Conservation (phyloP, 2,797 vertebrate species). For the Coendou prehensilis region DNA sequence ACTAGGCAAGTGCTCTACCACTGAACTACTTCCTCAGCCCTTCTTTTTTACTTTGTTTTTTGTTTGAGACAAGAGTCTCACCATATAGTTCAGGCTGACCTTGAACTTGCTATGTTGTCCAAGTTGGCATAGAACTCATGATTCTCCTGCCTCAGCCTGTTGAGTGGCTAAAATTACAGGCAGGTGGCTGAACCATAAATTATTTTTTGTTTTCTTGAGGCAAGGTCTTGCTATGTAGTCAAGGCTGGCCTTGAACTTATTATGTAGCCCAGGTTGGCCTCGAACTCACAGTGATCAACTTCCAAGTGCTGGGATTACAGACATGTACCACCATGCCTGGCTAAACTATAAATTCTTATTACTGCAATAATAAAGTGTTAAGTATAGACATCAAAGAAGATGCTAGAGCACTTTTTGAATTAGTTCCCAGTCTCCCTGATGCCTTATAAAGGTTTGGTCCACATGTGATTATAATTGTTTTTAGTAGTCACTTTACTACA, state of each 20-base stretch:
- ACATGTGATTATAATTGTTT: slow-evolving; percentile 11
- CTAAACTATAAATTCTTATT: background rate
- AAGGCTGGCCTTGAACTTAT: background rate
- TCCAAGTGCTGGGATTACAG: background rate
- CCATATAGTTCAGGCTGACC: background rate
- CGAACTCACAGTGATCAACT: background rate
- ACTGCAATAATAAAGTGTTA: background rate
- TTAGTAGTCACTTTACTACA: slow-evolving; percentile 41
- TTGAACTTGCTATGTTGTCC: background rate
- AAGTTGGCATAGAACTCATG: background rate
- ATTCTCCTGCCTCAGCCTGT: background rate
- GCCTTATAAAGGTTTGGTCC: slow-evolving; percentile 8
- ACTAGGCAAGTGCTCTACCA: background rate
- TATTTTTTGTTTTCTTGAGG: background rate
- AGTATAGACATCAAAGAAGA: background rate
- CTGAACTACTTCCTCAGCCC: background rate
- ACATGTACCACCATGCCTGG: background rate
- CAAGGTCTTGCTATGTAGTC: background rate
- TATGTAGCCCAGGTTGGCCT: background rate
- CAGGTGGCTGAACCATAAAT: background rate
- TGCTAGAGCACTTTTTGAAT: background rate
- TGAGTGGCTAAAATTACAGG: background rate
- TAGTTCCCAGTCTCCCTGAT: background rate
- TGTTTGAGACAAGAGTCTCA: background rate
- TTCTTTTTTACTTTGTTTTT: background rate